Evolutionary conservation across 2,113 vertebrate genomes (phyloP).

Genomic region (Condylura cristata): DNA sequence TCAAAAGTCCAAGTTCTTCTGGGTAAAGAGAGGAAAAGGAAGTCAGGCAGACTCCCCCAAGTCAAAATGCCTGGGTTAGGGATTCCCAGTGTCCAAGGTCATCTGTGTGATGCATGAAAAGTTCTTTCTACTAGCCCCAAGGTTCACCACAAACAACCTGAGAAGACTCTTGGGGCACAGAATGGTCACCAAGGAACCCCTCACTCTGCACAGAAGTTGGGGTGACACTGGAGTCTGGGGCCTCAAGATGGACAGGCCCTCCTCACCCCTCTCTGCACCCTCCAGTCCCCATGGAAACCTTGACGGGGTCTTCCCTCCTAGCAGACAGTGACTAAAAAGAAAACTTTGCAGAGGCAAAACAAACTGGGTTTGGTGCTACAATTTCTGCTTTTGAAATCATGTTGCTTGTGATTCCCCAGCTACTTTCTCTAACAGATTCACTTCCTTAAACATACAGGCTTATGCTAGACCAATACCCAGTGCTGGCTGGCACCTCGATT

Average conservation of each 20-base stretch:
- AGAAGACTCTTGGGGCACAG: background rate
- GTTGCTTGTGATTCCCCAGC: background rate
- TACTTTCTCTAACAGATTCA: background rate
- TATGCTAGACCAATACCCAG: no score
- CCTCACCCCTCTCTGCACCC: no score
- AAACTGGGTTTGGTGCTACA: no score
- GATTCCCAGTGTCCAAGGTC: background rate
- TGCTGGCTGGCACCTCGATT: background rate
- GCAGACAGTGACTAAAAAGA: background rate
- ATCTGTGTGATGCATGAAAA: background rate
- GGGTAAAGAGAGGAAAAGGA: no score
- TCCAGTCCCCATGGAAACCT: background rate
- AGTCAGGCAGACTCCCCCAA: no score
- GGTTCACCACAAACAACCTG: background rate
- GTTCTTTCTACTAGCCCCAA: background rate
- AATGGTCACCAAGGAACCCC: background rate
- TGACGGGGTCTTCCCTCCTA: background rate
- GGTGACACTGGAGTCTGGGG: background rate
- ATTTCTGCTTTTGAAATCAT: slow-evolving; percentile 29
- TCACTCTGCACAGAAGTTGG: background rate
- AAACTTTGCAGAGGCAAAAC: background rate
- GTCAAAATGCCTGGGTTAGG: background rate
- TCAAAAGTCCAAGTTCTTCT: no score
- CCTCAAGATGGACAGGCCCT: background rate
- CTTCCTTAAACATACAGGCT: background rate